Evolutionary conservation across 2,797 vertebrate genomes (phyloP), one percentile per base, ranked within the genome.

Genomic region (Chaetophractus vellerosus): DNA sequence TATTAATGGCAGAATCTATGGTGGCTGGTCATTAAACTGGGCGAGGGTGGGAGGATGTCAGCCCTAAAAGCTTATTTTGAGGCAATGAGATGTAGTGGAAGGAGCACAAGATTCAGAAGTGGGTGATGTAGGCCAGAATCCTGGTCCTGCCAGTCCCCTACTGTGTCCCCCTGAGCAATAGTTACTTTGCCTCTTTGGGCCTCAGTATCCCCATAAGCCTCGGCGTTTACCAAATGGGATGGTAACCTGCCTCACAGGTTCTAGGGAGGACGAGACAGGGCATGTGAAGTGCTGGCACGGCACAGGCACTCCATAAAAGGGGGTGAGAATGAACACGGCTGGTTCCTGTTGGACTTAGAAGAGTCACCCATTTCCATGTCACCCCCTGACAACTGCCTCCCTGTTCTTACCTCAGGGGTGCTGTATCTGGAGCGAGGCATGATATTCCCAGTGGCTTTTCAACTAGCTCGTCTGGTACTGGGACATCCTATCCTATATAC

Each of bases 21-120:
- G 50, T 3, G 75, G 76, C 38, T 1, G 2, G 19, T n/a, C 57
- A 66, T 2, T 90, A 63, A 16, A 64, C 5, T 28, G 36, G 55
- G 38, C 1, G 8, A 11, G n/a, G 1, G 23, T 11, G 28, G 11
- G 28, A 7, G 36, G 64, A 15, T 2, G 16, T n/a, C 75, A 6
- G 33, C 63, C 41, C 59, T 81, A 14, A 33, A 82, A 63, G 52
- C 59, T 57, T 80, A 61, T 48, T 63, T 16, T 64, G 78, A 88
- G 71, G n/a, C 2, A 19, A 88, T 72, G 88, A 90, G 74, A 88
- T 86, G 33, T 2, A 81, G 63, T 6, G 31, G 68, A 66, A 64
- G 12, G 81, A 55, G 59, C 41, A 81, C 36, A 71, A 24, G 82
- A 63, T 64, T 64, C 19, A 19, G 84, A 36, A 36, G 50, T 6